Conservation (phyloP, 2,113 vertebrate species). For the Turdus rufiventris region DNA sequence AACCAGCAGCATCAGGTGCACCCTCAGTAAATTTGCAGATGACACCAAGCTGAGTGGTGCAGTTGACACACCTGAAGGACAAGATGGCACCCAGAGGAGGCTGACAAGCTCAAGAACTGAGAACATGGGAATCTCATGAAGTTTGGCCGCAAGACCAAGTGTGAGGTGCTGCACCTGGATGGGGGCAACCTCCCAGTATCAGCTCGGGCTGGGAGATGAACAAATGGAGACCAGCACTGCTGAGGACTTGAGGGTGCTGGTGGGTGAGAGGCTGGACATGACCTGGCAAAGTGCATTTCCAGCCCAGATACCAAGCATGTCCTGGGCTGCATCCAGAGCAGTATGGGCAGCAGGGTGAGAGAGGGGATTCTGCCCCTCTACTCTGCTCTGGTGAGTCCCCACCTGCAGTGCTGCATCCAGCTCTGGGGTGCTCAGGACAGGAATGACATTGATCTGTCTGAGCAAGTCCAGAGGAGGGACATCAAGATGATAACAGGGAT, state of each 20-base stretch:
- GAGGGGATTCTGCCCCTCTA: background rate
- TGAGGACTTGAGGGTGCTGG: background rate
- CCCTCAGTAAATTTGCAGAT: background rate
- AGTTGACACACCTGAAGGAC: background rate
- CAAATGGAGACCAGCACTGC: background rate
- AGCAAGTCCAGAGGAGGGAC: background rate
- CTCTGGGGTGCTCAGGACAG: background rate
- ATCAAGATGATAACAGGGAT: background rate
- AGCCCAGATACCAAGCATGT: rapidly evolving
- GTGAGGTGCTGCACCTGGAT: background rate
- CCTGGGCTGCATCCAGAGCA: background rate
- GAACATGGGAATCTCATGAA: background rate
- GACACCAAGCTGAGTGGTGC: background rate
- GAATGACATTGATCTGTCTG: rapidly evolving
- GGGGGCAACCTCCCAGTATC: background rate
- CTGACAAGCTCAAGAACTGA: background rate
- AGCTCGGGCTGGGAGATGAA: background rate
- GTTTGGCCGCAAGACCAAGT: background rate
- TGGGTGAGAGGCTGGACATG: background rate
- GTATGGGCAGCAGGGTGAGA: rapidly evolving
- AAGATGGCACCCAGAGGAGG: background rate
- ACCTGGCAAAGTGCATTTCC: rapidly evolving
- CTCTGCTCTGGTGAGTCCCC: background rate
- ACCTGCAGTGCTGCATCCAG: rapidly evolving
- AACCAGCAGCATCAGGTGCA: background rate